These are phyloP conservation scores for Ctena decussata DNA, from an alignment of 2,888 invertebrate species.

Conservation along the genomic window DNA sequence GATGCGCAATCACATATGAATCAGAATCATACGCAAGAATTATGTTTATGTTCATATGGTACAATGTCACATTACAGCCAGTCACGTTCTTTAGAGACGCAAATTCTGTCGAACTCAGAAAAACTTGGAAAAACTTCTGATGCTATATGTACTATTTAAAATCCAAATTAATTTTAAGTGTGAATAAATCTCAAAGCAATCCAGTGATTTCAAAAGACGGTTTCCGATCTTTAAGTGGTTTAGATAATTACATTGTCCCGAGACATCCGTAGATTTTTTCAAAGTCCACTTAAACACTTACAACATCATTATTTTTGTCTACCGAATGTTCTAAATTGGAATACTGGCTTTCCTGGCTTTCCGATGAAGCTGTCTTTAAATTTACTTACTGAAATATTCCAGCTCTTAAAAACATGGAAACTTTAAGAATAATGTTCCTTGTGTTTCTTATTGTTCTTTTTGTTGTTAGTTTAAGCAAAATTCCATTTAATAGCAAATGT, in stretches of 20 bases:
- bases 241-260: neutral
- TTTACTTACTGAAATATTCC: neutral
- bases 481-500: no score
- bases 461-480: no score
- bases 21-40: no score
- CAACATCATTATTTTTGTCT: neutral
- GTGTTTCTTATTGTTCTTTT: no score
- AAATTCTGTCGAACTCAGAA: no score
- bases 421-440: no score
- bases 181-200: neutral
- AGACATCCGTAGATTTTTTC: conserved; percentile 1
- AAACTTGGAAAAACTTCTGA: neutral
- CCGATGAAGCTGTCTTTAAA: neutral
- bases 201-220: neutral
- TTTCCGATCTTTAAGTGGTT: neutral
- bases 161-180: neutral
- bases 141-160: neutral
- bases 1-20: no score
- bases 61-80: no score
- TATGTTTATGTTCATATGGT: no score
- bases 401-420: no score
- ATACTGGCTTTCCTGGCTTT: no score
- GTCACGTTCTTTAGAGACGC: neutral
- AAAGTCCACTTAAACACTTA: conserved; percentile 13
- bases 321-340: no score